Base-by-base conservation (phyloP, 2,113 vertebrate species). In the Corvus hawaiiensis region DNA sequence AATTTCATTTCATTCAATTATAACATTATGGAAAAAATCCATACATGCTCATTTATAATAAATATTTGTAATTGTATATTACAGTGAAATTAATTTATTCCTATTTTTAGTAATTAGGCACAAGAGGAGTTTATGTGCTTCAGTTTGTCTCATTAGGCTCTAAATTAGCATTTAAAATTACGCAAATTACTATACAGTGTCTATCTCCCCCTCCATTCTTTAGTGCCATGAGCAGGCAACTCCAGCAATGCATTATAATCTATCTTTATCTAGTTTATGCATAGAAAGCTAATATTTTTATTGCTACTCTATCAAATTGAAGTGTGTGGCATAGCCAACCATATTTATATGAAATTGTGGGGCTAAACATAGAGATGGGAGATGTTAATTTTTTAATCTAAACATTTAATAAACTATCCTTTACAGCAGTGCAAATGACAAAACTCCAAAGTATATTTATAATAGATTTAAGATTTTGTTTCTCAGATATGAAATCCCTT, bases 201-300 rank as follows among this genome's bases (percentile, higher is more conserved):
- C 85, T 79, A 24, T 71, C 75, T 52, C 44, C 32, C 85, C 54
- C 74, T 97, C 69, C 24, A 78, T 77, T 95, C 90, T 96, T 94
- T 92, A 89, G 75, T 93, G 93, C 37, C 97, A 98, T 98, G 97
- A 96, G 35, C 98, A 98, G 98, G 85, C 98, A 98, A 98, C 98
- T 98, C 98, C 98, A 98, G 98, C 97, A 96, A 93, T 90, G 23
- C 86, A 94, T 89, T 97, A 43, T 96, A 89, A 79, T 94, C 32
- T 95, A 49, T 91, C 83, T 93, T 95, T 93, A 90, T 94, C 61
- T 95, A 96, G 87, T 93, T 89, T 92, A 73, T 35, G 43, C 46
- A 56, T 69, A 95, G 51, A 8, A 10, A 69, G 92, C 27, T 96
- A 91, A 82, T 93, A 56, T 95, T 84, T 96, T 81, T 89, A 67